phyloP scores from a whole-genome alignment of 2,113 vertebrate genomes.

The Calyptommatus sinebrachiatus region DNA sequence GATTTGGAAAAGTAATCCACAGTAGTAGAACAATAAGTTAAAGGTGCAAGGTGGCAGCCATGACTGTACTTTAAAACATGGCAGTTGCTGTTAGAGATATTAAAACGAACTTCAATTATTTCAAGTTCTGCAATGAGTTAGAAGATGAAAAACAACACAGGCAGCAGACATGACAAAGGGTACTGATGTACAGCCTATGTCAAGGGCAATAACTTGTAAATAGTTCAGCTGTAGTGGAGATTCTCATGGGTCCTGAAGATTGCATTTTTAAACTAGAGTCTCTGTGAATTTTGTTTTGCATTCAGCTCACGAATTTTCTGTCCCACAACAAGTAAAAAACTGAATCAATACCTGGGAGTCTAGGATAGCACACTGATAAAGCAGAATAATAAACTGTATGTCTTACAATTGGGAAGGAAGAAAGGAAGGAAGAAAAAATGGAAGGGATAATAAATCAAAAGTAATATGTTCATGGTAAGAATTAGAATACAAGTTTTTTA shows the following conservation, averaged over 20 bases:
- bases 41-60: not conserved
- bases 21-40: not conserved
- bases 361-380: not conserved
- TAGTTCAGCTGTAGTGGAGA: constrained; percentile 9
- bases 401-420: not conserved
- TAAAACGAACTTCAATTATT: constrained; percentile 5
- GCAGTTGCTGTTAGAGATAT: not conserved
- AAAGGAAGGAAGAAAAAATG: not conserved
- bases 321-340: not conserved
- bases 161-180: not conserved
- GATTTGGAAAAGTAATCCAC: not conserved
- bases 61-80: not conserved
- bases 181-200: not conserved
- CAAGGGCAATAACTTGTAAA: constrained; percentile 18
- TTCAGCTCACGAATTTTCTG: not conserved
- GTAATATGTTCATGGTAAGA: not conserved
- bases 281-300: not conserved
- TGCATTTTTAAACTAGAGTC: not conserved
- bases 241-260: not conserved
- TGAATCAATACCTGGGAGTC: not conserved
- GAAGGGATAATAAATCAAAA: not conserved
- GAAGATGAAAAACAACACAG: not conserved
- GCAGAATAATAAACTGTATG: not conserved
- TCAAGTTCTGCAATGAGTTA: not conserved
- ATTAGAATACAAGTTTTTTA: not conserved